Evolutionary conservation across 2,888 invertebrate genomes (phyloP), one percentile per base, ranked within the genome.

Genomic region (Sphaerophoria taeniata): DNA sequence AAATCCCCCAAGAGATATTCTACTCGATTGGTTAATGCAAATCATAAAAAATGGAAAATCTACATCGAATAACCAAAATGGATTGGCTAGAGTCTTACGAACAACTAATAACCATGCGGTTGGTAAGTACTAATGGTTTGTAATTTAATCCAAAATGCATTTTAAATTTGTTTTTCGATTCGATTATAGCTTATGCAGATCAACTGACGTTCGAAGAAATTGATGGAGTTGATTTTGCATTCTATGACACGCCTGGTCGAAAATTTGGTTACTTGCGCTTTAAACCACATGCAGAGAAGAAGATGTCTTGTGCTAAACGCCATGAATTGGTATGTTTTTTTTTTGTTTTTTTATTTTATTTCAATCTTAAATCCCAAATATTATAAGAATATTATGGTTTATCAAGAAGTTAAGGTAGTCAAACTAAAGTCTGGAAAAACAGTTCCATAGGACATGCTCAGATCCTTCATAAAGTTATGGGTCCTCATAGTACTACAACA

Each of bases 181-280:
- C n/a, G 9, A 24, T 6, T 39, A 49, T 36, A 84, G 79, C 75
- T 11, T 60, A 36, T n/a, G 47, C 51, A 39, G 75, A 71, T 39
- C 74, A 84, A 11, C 39, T 84, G 7, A 24, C 67, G 6, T 84
- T 84, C 31, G 36, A 79, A 56, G 75, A 79, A 12, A n/a, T 76
- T 43, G 56, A 79, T 16, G 84, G 84, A 11, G 75, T 84, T 4
- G 79, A 84, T 34, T 84, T 69, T 9, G 84, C 84, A n/a, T 76
- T 84, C 14, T 84, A 84, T 31, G 16, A 72, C 11, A 76, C 56
- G 0, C 24, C 39, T 39, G 53, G 24, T 34, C 36, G 53, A 7
- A 79, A 79, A n/a, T 71, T 84, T 45, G 84, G 84, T 0, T 84
- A 84, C 47, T 75, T 84, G 12, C 84, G 84, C 0, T 84, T 84